Conservation (phyloP, 1,140 invertebrate genomes). For the Drosophila sulfurigaster region DNA sequence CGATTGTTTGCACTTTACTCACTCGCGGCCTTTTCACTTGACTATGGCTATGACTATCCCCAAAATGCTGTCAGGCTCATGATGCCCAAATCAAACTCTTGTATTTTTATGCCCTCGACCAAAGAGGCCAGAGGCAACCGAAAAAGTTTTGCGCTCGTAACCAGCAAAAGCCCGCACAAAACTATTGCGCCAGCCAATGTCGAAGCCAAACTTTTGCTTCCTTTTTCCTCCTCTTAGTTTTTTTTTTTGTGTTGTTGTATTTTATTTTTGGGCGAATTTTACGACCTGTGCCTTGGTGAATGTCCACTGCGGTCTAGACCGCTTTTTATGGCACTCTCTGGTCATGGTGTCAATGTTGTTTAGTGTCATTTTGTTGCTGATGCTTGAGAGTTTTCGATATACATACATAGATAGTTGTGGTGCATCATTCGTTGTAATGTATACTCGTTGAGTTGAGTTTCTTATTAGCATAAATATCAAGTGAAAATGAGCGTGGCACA, state of each 20-base stretch:
- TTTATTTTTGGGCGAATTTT: constrained; percentile 36
- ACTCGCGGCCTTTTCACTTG: constrained; percentile 12
- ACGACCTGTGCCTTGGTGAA: constrained; percentile 48
- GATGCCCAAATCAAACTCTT: constrained; percentile 63
- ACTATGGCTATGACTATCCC: constrained; percentile 5
- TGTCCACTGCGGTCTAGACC: constrained; percentile 66
- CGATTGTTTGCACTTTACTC: constrained; percentile 47
- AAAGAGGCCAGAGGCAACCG: constrained; percentile 42
- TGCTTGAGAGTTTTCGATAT: constrained; percentile 53
- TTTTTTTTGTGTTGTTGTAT: constrained; percentile 10
- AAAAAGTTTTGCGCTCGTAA: constrained; percentile 51
- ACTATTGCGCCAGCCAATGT: constrained; percentile 39
- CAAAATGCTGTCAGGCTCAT: constrained; percentile 44
- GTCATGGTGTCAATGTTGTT: constrained; percentile 77
- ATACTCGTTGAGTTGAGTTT: neutral
- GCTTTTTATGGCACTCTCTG: constrained; percentile 66
- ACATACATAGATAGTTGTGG: constrained; percentile 5
- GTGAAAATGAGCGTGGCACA: constrained; percentile 51
- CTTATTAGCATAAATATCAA: constrained; percentile 66
- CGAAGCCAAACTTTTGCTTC: constrained; percentile 51
- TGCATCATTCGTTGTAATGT: no score
- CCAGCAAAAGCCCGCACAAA: constrained; percentile 35
- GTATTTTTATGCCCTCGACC: constrained; percentile 49
- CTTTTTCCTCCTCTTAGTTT: neutral
- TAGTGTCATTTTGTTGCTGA: constrained; percentile 61